Percentiles rank a stretch among this genome's conserved stretches.
phyloP scores from a whole-genome alignment of 2,113 vertebrate species.

The Podilymbus podiceps region DNA sequence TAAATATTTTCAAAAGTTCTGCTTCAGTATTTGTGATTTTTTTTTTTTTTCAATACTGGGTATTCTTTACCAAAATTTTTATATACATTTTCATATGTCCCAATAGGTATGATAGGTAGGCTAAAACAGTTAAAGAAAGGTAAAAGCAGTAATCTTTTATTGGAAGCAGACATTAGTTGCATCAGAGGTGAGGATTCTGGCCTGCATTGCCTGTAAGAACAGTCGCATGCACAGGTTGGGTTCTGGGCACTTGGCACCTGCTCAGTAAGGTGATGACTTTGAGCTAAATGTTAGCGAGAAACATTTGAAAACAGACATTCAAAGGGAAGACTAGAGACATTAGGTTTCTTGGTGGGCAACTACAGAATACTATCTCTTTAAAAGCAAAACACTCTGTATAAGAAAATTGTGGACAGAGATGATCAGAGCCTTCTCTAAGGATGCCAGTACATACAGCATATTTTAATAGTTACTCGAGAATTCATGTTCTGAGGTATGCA shows the following conservation, averaged over 20 bases:
- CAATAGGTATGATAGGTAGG: neutral
- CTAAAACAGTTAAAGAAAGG: neutral
- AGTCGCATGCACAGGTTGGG: neutral
- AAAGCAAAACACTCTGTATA: neutral
- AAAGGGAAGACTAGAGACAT: neutral
- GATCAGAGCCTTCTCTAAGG: neutral
- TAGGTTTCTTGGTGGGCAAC: neutral
- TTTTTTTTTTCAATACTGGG: neutral
- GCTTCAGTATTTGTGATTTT: neutral
- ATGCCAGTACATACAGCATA: neutral
- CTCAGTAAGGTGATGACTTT: neutral
- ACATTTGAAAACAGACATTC: neutral
- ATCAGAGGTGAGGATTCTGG: neutral
- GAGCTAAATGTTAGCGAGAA: neutral
- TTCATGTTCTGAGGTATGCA: neutral
- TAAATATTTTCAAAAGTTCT: neutral
- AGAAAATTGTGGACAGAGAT: neutral
- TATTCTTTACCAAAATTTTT: neutral
- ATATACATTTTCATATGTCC: neutral
- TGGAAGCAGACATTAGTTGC: neutral
- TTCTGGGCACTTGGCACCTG: rapidly evolving
- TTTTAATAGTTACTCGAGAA: neutral
- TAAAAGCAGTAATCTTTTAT: neutral
- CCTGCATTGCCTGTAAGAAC: neutral
- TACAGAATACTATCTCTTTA: neutral